Percentiles rank a stretch among this genome's conserved stretches.
phyloP scores from a whole-genome alignment of 37 sponge, comb jelly and placozoan genomes.

The Eunapius fragilis region DNA sequence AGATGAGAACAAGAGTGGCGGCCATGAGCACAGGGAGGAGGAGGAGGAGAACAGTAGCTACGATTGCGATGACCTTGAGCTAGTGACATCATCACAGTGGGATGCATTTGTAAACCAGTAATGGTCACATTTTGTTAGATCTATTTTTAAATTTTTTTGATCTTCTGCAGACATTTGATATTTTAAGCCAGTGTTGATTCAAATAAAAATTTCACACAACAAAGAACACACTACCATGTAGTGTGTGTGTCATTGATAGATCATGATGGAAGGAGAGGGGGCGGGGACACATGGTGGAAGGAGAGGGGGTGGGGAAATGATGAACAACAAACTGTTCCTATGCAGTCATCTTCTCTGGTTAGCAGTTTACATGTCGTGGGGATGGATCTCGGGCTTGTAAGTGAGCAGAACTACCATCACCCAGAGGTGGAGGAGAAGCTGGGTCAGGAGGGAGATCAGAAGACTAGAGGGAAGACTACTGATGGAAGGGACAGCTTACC shows the following conservation, averaged over 20 bases:
- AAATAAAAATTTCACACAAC: not conserved
- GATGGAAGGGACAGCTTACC: constrained; percentile 50
- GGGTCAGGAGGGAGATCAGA: not conserved
- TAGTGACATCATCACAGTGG: not conserved
- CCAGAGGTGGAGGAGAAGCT: constrained; percentile 91
- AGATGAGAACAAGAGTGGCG: not conserved
- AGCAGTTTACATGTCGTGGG: too few species aligned
- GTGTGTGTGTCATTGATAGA: not conserved
- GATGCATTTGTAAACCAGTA: not conserved
- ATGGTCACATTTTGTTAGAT: not conserved
- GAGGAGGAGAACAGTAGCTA: not conserved
- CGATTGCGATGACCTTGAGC: not conserved
- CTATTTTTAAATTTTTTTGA: not conserved
- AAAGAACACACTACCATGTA: not conserved
- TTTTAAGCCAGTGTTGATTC: too few species aligned
- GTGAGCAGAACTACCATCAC: constrained; percentile 85
- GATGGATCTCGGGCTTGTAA: constrained; percentile 88
- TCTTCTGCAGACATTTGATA: not conserved
- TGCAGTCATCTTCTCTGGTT: too few species aligned
- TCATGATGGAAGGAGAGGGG: too few species aligned
- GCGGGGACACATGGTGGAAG: too few species aligned
- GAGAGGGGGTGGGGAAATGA: too few species aligned
- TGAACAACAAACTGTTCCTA: too few species aligned
- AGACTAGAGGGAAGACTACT: not conserved
- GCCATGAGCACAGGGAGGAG: too few species aligned